Base-by-base conservation (phyloP, 2,113 vertebrate genomes). In the Pseudopodoces humilis region DNA sequence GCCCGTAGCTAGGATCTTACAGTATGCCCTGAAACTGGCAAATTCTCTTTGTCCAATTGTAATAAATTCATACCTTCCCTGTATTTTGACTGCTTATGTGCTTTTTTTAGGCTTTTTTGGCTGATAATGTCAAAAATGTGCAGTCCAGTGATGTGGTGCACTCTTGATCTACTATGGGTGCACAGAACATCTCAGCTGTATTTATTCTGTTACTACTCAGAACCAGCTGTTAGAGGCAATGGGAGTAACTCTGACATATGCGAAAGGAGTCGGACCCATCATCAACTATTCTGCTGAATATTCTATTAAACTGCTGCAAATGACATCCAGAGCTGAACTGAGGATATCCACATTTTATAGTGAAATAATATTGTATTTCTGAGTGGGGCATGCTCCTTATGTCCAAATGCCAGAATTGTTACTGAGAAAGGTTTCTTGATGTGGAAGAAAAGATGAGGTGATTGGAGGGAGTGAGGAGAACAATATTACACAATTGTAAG, bases 301-400 rank as follows among this genome's bases (percentile, higher is more conserved):
- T 77, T 95, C 46, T 70, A 21, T 74, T 86, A 76, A 96, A 81
- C 75, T 88, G 13, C 23, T 77, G 35, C 2, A 5, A 90, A 83
- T 83, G 63, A 80, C 64, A 93, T 47, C 91, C 79, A 93, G 71
- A 86, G 52, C 47, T 86, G 67, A 97, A 79, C 9, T 0, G 8
- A 86, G 85, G 58, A 69, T 47, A 89, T 85, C 49, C 5, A 3
- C 85, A 75, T 90, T 93, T 94, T 67, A 80, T 22, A 70, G 37
- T 67, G 75, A 90, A 94, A 77, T 90, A 91, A 95, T 81, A 80
- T 69, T 95, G 71, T 56, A 37, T 79, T 90, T 93, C 79, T 86
- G 39, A 95, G 35, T 76, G 59, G 74, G 46, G 25, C 59, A 70
- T 62, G 39, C 16, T 92, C 52, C 63, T 79, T 69, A 46, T 47